phyloP scores from a whole-genome alignment of 1,140 invertebrate species.

The Danaus plexippus region DNA sequence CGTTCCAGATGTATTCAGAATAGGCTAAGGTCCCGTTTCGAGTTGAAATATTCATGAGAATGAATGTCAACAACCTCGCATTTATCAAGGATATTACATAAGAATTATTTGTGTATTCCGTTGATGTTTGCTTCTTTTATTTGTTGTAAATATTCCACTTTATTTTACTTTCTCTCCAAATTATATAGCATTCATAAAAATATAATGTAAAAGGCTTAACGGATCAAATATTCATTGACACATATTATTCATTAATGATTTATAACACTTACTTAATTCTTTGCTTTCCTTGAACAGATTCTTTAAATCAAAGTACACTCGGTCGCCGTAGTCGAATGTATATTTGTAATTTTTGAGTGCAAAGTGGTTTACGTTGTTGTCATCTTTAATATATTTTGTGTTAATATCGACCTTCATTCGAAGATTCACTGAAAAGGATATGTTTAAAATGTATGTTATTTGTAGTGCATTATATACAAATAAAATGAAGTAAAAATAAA shows the following conservation, averaged over 20 bases:
- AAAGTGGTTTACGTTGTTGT: slow-evolving; percentile 44
- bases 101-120: no score
- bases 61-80: no score
- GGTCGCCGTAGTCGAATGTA: slow-evolving; percentile 55
- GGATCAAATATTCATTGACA: no score
- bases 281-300: slow-evolving; percentile 61
- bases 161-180: no score
- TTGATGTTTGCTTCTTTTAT: no score
- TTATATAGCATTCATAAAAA: not conserved
- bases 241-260: no score
- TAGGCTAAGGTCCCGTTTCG: no score
- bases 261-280: slow-evolving; percentile 51
- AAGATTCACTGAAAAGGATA: slow-evolving; percentile 45
- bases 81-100: no score
- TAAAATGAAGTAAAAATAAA: slow-evolving; percentile 1
- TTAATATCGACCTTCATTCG: slow-evolving; percentile 58
- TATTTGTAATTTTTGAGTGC: slow-evolving; percentile 54
- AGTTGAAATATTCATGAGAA: no score
- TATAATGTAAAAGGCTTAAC: no score
- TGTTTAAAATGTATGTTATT: slow-evolving; percentile 4
- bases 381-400: slow-evolving; percentile 53
- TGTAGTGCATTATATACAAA: not conserved
- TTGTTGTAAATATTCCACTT: no score
- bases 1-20: no score
- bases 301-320: slow-evolving; percentile 43